These are phyloP conservation scores for Myanophis thanlyinensis DNA, from an alignment of 2,113 vertebrate species.

Conservation along the genomic window DNA sequence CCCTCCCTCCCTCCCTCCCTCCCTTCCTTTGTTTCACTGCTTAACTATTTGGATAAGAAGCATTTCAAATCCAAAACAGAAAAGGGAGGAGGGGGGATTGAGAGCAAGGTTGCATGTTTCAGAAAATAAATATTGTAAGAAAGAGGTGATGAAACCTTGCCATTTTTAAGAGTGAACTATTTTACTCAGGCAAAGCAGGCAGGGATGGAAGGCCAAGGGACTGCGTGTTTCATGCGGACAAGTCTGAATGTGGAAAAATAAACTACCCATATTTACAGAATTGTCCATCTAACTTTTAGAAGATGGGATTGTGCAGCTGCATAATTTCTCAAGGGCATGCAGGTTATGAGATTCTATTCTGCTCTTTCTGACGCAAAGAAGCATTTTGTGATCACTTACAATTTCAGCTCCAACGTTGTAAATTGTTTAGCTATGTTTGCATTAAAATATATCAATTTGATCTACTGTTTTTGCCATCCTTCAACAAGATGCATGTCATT, in stretches of 20 bases:
- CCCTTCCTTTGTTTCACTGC: too few relatives aligned
- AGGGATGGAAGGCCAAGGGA: background rate
- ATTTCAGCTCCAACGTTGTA: constrained; percentile 1
- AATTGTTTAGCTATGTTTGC: constrained; percentile 28
- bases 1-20: too few relatives aligned
- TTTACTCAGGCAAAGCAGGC: background rate
- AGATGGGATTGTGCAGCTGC: background rate
- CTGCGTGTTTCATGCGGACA: background rate
- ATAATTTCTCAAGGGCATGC: background rate
- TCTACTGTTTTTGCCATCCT: background rate
- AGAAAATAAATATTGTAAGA: background rate
- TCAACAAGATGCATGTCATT: constrained; percentile 8
- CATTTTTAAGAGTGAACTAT: background rate
- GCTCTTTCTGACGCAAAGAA: background rate
- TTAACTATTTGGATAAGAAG: background rate
- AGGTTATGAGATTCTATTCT: background rate
- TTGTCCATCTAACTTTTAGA: background rate
- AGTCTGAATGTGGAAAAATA: background rate
- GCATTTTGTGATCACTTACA: background rate
- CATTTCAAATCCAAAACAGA: background rate
- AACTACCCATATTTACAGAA: background rate
- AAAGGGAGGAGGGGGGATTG: too few relatives aligned
- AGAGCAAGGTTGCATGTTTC: background rate
- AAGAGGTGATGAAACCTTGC: too few relatives aligned
- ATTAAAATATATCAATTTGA: constrained; percentile 6